Conservation (phyloP, 2,113 vertebrate genomes). For the Menidia beryllina region DNA sequence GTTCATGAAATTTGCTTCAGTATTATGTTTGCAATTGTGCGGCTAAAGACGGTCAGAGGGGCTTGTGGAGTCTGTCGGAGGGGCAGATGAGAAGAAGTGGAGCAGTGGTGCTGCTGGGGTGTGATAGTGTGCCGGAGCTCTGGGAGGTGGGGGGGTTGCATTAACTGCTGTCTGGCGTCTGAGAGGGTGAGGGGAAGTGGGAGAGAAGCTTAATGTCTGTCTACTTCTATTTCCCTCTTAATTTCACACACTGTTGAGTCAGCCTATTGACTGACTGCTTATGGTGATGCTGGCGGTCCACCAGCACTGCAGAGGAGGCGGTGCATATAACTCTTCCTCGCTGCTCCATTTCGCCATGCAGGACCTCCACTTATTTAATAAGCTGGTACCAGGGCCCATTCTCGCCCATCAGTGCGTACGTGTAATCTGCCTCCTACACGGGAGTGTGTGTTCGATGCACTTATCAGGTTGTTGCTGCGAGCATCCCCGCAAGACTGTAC, state of each 20-base stretch:
- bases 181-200: conserved; percentile 68
- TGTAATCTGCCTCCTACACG: conserved; percentile 45
- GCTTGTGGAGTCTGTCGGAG: conserved; percentile 18
- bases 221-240: conserved; percentile 82
- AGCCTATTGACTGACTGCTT: conserved; percentile 79
- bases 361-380: conserved; percentile 73
- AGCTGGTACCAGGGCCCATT: conserved; percentile 47
- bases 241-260: conserved; percentile 83
- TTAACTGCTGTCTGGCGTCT: conserved; percentile 75
- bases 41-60: conserved; percentile 50
- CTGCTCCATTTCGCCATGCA: conserved; percentile 68
- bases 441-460: conserved; percentile 52
- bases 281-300: conserved; percentile 71
- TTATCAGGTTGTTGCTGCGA: conserved; percentile 65
- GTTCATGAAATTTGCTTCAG: conserved; percentile 24
- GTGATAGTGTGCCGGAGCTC: conserved; percentile 64
- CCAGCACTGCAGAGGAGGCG: conserved; percentile 65
- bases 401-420: conserved; percentile 38
- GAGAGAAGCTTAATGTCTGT: conserved; percentile 78
- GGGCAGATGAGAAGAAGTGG: conserved; percentile 46
- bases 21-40: conserved; percentile 39
- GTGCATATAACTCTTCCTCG: conserved; percentile 67
- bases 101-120: conserved; percentile 54
- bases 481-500: conserved; percentile 44
- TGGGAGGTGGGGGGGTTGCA: conserved; percentile 52